Evolutionary conservation across 2,888 invertebrate genomes (phyloP).

Genomic region (Diarsia rubi): DNA sequence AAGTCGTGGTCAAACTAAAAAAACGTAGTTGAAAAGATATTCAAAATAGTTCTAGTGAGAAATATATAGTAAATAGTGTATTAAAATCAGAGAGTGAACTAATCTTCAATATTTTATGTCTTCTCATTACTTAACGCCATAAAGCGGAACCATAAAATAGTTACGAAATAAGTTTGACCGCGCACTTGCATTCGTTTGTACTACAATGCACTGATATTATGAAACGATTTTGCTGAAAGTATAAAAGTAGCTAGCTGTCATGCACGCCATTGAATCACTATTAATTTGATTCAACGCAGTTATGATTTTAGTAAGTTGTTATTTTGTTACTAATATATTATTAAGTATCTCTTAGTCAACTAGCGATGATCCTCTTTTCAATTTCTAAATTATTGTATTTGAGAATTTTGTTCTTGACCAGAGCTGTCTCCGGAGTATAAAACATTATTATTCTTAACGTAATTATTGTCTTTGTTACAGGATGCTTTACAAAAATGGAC

Average conservation of each 20-base stretch:
- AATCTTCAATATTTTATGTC: slow-evolving; percentile 45
- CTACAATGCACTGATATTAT: slow-evolving; percentile 67
- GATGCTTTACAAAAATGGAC: slow-evolving; percentile 62
- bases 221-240: slow-evolving; percentile 65
- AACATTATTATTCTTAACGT: not conserved
- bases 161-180: slow-evolving; percentile 44
- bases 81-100: slow-evolving; percentile 36
- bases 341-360: not conserved
- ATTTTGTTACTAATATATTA: slow-evolving; percentile 16
- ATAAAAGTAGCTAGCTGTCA: slow-evolving; percentile 70
- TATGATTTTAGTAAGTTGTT: slow-evolving; percentile 74
- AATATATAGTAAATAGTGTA: slow-evolving; percentile 21
- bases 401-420: not conserved
- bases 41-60: slow-evolving; percentile 7
- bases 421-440: no score
- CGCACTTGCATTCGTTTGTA: slow-evolving; percentile 35
- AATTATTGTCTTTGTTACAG: slow-evolving; percentile 56
- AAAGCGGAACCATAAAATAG: slow-evolving; percentile 51
- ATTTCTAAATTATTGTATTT: not conserved
- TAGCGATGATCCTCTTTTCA: not conserved
- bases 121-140: slow-evolving; percentile 63
- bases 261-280: slow-evolving; percentile 59
- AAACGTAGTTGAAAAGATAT: slow-evolving; percentile 12
- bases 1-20: not conserved
- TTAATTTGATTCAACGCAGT: slow-evolving; percentile 57